These are phyloP conservation scores for Sphaerophoria rueppellii DNA, from an alignment of 2,888 invertebrate species.

Conservation along the genomic window DNA sequence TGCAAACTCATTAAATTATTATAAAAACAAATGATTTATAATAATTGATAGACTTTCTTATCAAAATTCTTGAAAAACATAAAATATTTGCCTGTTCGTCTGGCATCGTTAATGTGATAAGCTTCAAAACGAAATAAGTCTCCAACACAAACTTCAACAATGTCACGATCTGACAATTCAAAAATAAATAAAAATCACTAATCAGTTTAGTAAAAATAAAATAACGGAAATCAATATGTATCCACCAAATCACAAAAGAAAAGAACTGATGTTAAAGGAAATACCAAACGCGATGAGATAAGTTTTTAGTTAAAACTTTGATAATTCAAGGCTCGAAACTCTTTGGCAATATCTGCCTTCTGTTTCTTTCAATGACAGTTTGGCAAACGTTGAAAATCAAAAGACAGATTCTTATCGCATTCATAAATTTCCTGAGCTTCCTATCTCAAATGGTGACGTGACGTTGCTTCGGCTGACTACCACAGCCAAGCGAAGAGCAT, in stretches of 20 bases:
- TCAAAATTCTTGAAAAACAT: too few relatives aligned
- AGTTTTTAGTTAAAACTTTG: slow-evolving; percentile 66
- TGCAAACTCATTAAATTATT: too few relatives aligned
- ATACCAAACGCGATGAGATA: slow-evolving; percentile 10
- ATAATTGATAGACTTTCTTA: too few relatives aligned
- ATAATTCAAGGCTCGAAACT: slow-evolving; percentile 32
- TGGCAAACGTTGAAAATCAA: not conserved
- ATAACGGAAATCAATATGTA: not conserved
- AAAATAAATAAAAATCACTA: too few relatives aligned
- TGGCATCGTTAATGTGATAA: too few relatives aligned
- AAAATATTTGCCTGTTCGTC: too few relatives aligned
- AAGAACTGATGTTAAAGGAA: slow-evolving; percentile 11
- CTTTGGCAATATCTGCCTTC: slow-evolving; percentile 9
- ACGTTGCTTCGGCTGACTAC: too few relatives aligned
- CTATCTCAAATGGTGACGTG: not conserved
- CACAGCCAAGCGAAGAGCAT: slow-evolving; percentile 8
- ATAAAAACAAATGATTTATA: too few relatives aligned
- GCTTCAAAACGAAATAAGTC: too few relatives aligned
- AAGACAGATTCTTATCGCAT: slow-evolving; percentile 61
- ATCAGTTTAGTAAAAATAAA: not conserved
- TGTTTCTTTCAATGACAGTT: slow-evolving; percentile 49
- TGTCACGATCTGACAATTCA: too few relatives aligned
- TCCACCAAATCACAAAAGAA: not conserved
- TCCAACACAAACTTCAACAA: too few relatives aligned
- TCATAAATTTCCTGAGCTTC: slow-evolving; percentile 4